Evolutionary conservation across 2,888 invertebrate genomes (phyloP), one percentile per base, ranked within the genome.

Genomic region (Coronaproctus castanopsis): DNA sequence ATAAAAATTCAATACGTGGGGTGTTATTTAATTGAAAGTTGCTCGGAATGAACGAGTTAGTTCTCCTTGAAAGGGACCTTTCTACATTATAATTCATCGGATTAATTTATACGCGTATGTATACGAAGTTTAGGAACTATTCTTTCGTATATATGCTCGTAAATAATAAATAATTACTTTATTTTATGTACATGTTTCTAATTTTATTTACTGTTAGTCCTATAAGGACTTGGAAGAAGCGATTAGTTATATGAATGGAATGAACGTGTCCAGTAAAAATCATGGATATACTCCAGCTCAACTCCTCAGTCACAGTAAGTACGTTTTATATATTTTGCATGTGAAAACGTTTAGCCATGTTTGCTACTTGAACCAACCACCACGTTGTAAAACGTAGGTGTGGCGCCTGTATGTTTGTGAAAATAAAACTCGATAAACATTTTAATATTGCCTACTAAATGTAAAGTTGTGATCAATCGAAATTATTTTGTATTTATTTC

Each of bases 221-320:
- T 59, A 56, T 56, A 52, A 59, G 56, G 56, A 59, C 59, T 55
- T 55, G 59, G 50, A 5, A 36, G 14, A 36, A 36, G 55, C 51
- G 56, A 52, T 56, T 52, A 24, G 36, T 55, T 52, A 36, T 36
- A 54, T 59, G 52, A 55, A 55, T 59, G 59, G 59, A 52, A 59
- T 59, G 59, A 59, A 51, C 52, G 51, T 55, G 59, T 36, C 59
- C 51, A 55, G 55, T 54, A 48, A 24, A 55, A 55, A 59, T 52
- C 55, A 36, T 36, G 36, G 36, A 36, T 36, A 36, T 36, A 36
- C 5, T 36, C 36, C 36, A 14, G 5, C 36, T 5, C 36, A 36
- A 36, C 36, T 36, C 8, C 5, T 36, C 36, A 36, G 14, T 36
- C 36, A 36, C 14, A 14, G 36, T 36, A 36, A 36, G 36, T 36